Evolutionary conservation across 2,888 invertebrate species (phyloP).

Genomic region (Adela reaumurella): DNA sequence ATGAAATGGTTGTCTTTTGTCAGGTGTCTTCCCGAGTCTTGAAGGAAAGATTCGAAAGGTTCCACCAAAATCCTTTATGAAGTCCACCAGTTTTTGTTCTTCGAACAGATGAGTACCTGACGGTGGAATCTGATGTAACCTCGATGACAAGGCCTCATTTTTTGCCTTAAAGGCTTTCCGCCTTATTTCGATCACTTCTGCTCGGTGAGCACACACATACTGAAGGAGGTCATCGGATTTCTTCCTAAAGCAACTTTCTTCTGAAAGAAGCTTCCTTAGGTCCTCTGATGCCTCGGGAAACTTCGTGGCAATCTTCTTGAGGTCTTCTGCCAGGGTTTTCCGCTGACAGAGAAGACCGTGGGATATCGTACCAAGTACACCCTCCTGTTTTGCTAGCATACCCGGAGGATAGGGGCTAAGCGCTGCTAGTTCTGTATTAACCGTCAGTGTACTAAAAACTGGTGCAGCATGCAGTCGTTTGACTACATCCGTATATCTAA

Average conservation of each 20-base stretch:
- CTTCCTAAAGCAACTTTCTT: neutral
- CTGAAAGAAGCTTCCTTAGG: neutral
- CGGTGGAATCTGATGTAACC: neutral
- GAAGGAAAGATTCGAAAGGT: neutral
- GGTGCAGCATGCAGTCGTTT: neutral
- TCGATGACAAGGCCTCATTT: neutral
- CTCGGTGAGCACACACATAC: neutral
- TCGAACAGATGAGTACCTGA: neutral
- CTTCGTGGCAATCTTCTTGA: neutral
- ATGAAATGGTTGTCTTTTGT: neutral
- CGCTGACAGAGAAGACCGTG: neutral
- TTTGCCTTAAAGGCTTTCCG: neutral
- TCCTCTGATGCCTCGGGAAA: neutral
- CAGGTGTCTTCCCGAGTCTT: neutral
- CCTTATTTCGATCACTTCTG: neutral
- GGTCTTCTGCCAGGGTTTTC: neutral
- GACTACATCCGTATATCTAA: neutral
- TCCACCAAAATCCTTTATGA: neutral
- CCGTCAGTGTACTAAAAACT: neutral
- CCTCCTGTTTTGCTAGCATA: neutral
- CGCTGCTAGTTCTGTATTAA: neutral
- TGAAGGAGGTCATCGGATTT: neutral
- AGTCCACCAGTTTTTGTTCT: neutral
- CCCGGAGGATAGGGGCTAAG: neutral
- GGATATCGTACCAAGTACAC: neutral